Percentiles rank a stretch among this genome's conserved stretches.
Conservation (phyloP, 2,113 vertebrate species). For the Onychostruthus taczanowskii region DNA sequence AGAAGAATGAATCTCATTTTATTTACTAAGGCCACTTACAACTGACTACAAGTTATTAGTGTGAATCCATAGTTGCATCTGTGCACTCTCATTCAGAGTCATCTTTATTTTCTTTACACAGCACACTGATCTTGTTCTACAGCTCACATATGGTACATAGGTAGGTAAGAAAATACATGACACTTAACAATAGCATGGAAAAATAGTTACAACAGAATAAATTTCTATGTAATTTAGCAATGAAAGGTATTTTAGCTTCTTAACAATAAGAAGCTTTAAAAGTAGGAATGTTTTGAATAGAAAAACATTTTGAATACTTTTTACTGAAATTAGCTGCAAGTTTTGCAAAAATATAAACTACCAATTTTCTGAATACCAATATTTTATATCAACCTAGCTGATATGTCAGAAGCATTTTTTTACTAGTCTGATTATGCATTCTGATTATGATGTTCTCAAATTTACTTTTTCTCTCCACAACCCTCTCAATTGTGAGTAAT, state of each 20-base stretch:
- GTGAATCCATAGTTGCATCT: background rate
- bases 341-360: background rate
- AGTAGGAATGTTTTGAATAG: background rate
- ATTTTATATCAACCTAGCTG: background rate
- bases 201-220: background rate
- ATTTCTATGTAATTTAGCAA: background rate
- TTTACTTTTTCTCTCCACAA: background rate
- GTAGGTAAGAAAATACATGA: background rate
- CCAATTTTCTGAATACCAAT: background rate
- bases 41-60: background rate
- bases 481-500: background rate
- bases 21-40: background rate
- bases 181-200: background rate
- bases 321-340: background rate
- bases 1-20: background rate
- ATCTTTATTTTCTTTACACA: background rate
- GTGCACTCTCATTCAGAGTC: background rate
- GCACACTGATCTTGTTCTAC: background rate
- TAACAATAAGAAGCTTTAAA: background rate
- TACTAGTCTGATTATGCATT: background rate
- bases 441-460: too few relatives aligned
- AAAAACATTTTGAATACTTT: background rate
- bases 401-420: accelerated
- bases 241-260: background rate
- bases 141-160: background rate